Evolutionary conservation across 2,888 invertebrate species (phyloP), one percentile per base, ranked within the genome.

Genomic region (Cataglyphis albicans): DNA sequence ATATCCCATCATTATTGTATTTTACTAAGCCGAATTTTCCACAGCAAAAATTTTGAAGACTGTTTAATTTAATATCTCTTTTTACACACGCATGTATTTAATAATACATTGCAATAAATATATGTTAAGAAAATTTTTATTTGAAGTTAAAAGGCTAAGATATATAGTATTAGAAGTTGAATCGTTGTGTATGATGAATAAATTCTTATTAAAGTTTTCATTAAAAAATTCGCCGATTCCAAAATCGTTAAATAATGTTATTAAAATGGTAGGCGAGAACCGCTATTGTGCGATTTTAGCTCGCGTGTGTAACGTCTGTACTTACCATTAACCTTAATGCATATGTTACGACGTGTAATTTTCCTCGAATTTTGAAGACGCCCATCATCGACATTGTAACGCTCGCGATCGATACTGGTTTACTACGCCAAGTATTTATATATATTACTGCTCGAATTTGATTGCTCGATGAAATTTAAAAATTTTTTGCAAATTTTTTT

Each of bases 291-390:
- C 25, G 35, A 80, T 59, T 80, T 80, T 29, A 80, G 44, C 35
- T 80, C 32, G 78, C 73, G 59, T 80, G 57, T 44, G 57, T 44
- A 18, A 80, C 70, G 32, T 21, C 32, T 5, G 35, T 29, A 57
- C 32, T 21, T 59, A 48, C 18, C 35, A 70, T 70, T 70, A 80
- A 59, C 59, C 41, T 70, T 70, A 80, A 80, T 80, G 41, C 59
- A 72, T 80, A 80, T 29, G 72, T 70, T 70, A 70, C 15, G 5
- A 18, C 25, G 38, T 76, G 44, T 59, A 80, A 80, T 80, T 80
- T 80, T 35, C 72, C 18, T 70, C 32, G 57, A 52, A n/a, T 78
- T 70, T 59, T 25, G 44, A 80, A 59, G 72, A 44, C 57, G 59
- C 59, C 7, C 35, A 72, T 80, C 57, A 59, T 32, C 57, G 4